Percentiles rank a stretch among this genome's conserved stretches.
Conservation (phyloP, 2,797 vertebrate genomes). For the Esox masquinongy region DNA sequence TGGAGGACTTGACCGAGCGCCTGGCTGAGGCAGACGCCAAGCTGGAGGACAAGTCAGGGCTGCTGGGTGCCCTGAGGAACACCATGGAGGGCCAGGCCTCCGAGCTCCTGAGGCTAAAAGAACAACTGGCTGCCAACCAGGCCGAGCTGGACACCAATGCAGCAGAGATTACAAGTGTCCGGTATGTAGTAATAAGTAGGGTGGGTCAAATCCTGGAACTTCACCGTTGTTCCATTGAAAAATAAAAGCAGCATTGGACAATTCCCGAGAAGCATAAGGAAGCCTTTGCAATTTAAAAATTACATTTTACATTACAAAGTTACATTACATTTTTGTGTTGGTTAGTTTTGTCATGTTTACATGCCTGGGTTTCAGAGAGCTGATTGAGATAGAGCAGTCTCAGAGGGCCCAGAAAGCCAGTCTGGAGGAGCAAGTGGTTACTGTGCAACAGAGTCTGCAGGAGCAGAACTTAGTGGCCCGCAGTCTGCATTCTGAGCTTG, state of each 20-base stretch:
- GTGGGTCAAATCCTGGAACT: background rate
- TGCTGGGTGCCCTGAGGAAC: conserved; percentile 35
- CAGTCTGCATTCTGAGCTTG: conserved; percentile 34
- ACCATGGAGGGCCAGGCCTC: conserved; percentile 47
- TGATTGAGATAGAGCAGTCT: conserved; percentile 42
- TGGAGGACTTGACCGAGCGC: conserved; percentile 40
- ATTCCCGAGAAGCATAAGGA: background rate
- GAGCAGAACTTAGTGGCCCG: conserved; percentile 37
- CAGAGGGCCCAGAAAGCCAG: conserved; percentile 43
- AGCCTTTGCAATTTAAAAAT: background rate
- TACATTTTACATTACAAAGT: too few relatives aligned
- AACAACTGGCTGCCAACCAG: conserved; percentile 46
- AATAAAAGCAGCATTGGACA: too few relatives aligned
- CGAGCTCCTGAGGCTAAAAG: conserved; percentile 53
- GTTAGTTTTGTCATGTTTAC: background rate
- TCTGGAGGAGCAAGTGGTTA: conserved; percentile 52
- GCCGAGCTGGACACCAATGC: conserved; percentile 49
- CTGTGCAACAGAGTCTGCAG: conserved; percentile 45
- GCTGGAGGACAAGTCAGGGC: conserved; percentile 39
- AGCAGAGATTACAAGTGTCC: conserved; percentile 56
- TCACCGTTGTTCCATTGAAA: background rate
- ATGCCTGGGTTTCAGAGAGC: conserved; percentile 53
- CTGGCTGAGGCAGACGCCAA: conserved; percentile 42
- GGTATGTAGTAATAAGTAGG: conserved; percentile 39
- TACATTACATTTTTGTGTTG: conserved; percentile 24